Evolutionary conservation across 2,888 invertebrate genomes (phyloP).

Genomic region (Cerceris ruficornis): DNA sequence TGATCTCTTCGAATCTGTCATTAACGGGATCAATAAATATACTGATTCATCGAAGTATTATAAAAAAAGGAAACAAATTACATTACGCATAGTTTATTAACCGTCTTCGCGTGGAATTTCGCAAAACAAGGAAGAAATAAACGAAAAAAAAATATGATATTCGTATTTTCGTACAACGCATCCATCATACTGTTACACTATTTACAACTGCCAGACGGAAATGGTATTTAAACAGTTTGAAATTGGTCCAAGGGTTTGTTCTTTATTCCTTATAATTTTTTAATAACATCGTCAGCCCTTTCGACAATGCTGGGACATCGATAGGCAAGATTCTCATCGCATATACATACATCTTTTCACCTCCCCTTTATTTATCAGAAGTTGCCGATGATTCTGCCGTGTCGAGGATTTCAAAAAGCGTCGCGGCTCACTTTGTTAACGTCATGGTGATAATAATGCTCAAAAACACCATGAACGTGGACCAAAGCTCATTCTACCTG

Average conservation of each 20-base stretch:
- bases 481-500: conserved; percentile 39
- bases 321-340: conserved; percentile 14
- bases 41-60: conserved; percentile 31
- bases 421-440: conserved; percentile 12
- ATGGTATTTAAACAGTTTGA: conserved; percentile 51
- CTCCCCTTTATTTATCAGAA: conserved; percentile 12
- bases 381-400: conserved; percentile 20
- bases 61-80: conserved; percentile 39
- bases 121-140: conserved; percentile 16
- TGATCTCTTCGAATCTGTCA: not conserved
- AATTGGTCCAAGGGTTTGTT: conserved; percentile 64
- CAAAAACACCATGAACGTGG: conserved; percentile 36
- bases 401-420: conserved; percentile 9
- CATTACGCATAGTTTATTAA: conserved; percentile 12
- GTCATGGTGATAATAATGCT: conserved; percentile 4
- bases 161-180: conserved; percentile 32
- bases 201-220: conserved; percentile 55
- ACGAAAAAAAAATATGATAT: conserved; percentile 30
- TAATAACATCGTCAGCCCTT: conserved; percentile 35
- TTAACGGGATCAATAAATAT: conserved; percentile 9
- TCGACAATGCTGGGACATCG: conserved; percentile 13
- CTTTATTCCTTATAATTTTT: conserved; percentile 53
- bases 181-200: conserved; percentile 45
- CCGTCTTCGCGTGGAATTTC: conserved; percentile 16
- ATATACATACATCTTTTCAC: conserved; percentile 11